Base-by-base conservation (phyloP, 2,888 invertebrate genomes). In the Euspilapteryx auroguttella region DNA sequence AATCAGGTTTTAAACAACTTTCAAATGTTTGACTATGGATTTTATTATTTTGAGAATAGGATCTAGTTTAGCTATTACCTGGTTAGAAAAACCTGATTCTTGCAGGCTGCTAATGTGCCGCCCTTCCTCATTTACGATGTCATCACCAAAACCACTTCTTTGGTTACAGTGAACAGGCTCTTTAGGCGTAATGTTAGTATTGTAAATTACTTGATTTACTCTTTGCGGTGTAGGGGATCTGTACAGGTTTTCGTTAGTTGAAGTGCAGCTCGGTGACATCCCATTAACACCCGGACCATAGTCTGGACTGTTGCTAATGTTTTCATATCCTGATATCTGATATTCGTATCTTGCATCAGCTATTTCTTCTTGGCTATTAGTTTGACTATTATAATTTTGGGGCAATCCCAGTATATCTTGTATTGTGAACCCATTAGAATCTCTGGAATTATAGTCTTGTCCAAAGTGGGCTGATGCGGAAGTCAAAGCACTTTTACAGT, bases 361-460 rank as follows among this genome's bases (percentile, higher is more conserved):
- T 2, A 50, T 48, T 14, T 62, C 64, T 36, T 58, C 61, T 30
- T 34, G 22, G 30, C 39, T 49, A 2, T 37, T 30, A 14, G 49
- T n/a, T n/a, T n/a, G n/a, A n/a, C n/a, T 35, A 30, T 46, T 55
- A 29, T 66, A 75, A 1, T 63, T 41, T 32, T 75, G 75, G 14
- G 69, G 58, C 2, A 76, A 39, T 4, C 76, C 76, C 14, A 77
- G 59, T 25, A 77, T 77, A 25, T 76, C 77, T 27, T 77, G 77
- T 29, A 77, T 77, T 32, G 66, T 77, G 37, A 77, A 77, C 21
- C 69, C 65, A 1, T 59, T 63, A 0, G 76, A 75, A 37, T 77
- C 77, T 40, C 73, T 59, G 2, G 77, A 76, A 34, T 75, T 76
- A 24, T 68, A 75, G 36, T 77, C 77, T 44, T 69, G 75, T 2